phyloP scores from a whole-genome alignment of 2,888 invertebrate genomes.

The Plusia festucae region DNA sequence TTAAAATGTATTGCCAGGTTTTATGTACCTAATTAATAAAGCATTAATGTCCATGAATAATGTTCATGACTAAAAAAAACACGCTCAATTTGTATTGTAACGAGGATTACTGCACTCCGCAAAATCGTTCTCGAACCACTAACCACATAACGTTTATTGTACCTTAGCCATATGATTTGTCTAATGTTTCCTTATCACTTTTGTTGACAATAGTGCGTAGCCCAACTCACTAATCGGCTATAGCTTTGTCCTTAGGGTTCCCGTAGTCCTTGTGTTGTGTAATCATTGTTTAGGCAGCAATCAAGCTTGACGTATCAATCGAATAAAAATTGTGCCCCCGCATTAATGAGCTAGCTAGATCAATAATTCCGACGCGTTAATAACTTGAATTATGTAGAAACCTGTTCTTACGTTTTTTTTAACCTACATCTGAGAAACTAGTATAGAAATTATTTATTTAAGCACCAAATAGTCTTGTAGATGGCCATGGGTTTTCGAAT shows the following conservation, averaged over 20 bases:
- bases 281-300: constrained; percentile 28
- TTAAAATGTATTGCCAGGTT: too few relatives aligned
- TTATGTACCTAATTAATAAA: too few relatives aligned
- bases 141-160: neutral
- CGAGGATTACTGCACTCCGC: neutral
- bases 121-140: neutral
- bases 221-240: constrained; percentile 21
- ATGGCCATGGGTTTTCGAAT: too few relatives aligned
- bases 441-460: constrained; percentile 4
- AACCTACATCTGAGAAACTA: constrained; percentile 26
- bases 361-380: constrained; percentile 10
- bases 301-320: constrained; percentile 15
- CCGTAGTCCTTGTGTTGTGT: constrained; percentile 45
- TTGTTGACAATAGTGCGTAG: constrained; percentile 33
- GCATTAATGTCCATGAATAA: too few relatives aligned
- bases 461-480: too few relatives aligned
- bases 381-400: constrained; percentile 13
- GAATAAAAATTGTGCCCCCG: constrained; percentile 14
- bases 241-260: constrained; percentile 38
- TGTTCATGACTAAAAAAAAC: too few relatives aligned
- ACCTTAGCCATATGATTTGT: too few relatives aligned
- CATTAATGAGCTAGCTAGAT: constrained; percentile 1
- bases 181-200: constrained; percentile 12
- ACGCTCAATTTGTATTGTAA: neutral
- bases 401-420: constrained; percentile 26